These are phyloP conservation scores for Melanogrammus aeglefinus DNA, from an alignment of 2,797 vertebrate species.

Conservation along the genomic window DNA sequence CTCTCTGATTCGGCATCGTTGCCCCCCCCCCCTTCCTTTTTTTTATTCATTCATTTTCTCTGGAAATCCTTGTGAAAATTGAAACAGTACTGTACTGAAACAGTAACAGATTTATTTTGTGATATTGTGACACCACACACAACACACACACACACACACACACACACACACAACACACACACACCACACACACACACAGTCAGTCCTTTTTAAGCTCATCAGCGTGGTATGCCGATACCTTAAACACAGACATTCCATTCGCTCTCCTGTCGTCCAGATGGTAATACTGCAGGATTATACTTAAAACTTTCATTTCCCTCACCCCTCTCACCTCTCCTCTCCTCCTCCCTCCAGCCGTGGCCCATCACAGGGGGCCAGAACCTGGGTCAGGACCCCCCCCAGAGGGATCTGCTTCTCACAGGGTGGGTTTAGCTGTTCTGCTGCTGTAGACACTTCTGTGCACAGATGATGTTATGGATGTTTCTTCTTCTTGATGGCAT, in stretches of 20 bases:
- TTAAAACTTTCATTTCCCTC: conserved; percentile 31
- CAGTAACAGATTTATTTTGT: too few species aligned
- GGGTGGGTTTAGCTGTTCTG: conserved; percentile 76
- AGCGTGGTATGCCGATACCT: conserved; percentile 1
- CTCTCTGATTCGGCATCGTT: neutral
- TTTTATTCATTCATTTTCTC: neutral
- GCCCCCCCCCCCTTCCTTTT: too few species aligned
- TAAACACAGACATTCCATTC: conserved; percentile 23
- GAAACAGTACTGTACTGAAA: neutral
- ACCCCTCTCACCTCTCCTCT: neutral
- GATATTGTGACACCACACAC: neutral
- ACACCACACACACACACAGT: neutral
- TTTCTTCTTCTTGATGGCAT: neutral
- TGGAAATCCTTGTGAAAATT: neutral
- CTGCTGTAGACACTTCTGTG: neutral
- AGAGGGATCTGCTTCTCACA: conserved; percentile 94
- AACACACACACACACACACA: too few species aligned
- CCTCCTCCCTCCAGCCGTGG: conserved; percentile 78
- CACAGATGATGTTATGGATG: neutral
- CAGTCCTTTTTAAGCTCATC: conserved; percentile 4
- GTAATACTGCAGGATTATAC: conserved; percentile 24
- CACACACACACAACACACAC: too few species aligned
- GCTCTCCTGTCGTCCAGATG: conserved; percentile 17
- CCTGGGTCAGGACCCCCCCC: conserved; percentile 84
- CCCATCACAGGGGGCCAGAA: conserved; percentile 90